Evolutionary conservation across 2,797 vertebrate genomes (phyloP).

Genomic region (Oceanodroma leucorhoa): DNA sequence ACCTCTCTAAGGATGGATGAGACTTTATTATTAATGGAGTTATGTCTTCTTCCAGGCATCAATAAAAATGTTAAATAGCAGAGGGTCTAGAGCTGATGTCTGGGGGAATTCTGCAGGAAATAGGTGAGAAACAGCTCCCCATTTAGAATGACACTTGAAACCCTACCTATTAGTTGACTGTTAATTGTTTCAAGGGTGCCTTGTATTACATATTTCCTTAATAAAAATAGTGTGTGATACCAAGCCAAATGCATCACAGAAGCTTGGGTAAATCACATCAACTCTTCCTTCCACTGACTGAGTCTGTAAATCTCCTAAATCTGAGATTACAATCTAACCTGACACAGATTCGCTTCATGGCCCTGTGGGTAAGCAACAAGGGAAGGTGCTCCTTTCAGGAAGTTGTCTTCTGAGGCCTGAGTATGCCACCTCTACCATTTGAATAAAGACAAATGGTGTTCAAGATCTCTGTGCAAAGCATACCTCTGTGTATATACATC

Average conservation of each 20-base stretch:
- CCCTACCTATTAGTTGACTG: background rate
- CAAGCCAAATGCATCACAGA: conserved; percentile 24
- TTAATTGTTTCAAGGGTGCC: background rate
- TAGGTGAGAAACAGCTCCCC: background rate
- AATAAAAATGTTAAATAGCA: conserved; percentile 15
- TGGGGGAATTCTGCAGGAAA: background rate
- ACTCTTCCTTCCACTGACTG: conserved; percentile 22
- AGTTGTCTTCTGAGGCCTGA: background rate
- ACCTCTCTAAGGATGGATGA: background rate
- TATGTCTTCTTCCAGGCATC: background rate
- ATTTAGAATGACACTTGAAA: background rate
- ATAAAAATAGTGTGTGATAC: conserved; percentile 7
- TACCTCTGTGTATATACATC: background rate
- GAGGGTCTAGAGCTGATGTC: background rate
- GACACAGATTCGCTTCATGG: background rate
- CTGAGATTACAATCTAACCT: conserved; percentile 9
- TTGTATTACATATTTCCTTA: background rate
- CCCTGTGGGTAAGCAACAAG: background rate
- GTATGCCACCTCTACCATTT: background rate
- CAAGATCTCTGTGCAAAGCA: background rate
- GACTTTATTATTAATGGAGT: background rate
- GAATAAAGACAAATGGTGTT: background rate
- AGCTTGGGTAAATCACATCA: conserved; percentile 37
- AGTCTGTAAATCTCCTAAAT: conserved; percentile 21
- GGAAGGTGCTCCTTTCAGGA: background rate